Evolutionary conservation across 2,888 invertebrate species (phyloP), one percentile per base, ranked within the genome.

Genomic region (Perdita meconis): DNA sequence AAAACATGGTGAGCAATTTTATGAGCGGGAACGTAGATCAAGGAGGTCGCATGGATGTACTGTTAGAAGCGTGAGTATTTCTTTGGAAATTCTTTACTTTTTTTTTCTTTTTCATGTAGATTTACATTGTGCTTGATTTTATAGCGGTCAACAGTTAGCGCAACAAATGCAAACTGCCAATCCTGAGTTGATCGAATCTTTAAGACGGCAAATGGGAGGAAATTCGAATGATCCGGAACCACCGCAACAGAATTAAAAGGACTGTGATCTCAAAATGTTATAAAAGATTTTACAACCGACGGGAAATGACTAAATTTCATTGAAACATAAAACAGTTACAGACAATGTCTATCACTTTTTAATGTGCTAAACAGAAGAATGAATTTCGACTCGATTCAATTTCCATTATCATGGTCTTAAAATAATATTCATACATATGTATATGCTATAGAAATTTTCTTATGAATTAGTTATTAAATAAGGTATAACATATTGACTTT

Each of bases 111-210:
- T 34, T 8, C 19, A 24, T 10, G 16, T 44, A 1, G 13, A 59
- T 13, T n/a, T 69, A 53, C 19, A 22, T 53, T 47, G 16, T n/a
- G 19, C 60, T 77, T 44, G 93, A 36, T 88, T 93, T 88, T 94
- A 77, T 93, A 96, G 94, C 19, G 97, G 97, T 0, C 97, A 97
- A 91, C 96, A 95, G 80, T 93, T 97, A 68, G 97, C 97, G 8
- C 95, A 95, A 88, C 96, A 96, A 90, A 96, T 97, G 95, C 96
- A 97, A 90, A 94, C 94, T 55, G 94, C 95, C 19, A 97, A 98
- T 93, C 97, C 98, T 0, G 96, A 96, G 71, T 93, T 98, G 53
- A 96, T 97, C 36, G 96, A 97, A 79, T 95, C 95, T 88, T 93
- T 97, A 75, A 94, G 97, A 69, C 93, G 93, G 56, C 95, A 94